These are phyloP conservation scores for Tetramorium simillimum DNA, from an alignment of 1,140 invertebrate genomes.

Conservation along the genomic window DNA sequence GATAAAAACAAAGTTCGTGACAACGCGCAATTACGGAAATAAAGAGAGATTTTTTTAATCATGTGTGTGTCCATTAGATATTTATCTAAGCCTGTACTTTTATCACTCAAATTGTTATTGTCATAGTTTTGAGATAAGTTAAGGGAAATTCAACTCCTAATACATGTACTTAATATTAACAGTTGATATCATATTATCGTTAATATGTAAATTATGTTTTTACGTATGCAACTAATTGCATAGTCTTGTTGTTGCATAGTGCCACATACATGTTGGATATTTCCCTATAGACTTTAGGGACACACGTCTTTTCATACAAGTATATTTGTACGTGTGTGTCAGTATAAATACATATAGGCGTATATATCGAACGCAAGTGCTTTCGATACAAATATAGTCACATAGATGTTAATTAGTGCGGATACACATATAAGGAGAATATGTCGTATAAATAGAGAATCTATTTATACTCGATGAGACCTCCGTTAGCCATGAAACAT, in stretches of 20 bases:
- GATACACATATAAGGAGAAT: constrained; percentile 53
- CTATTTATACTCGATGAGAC: constrained; percentile 47
- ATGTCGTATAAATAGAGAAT: constrained; percentile 42
- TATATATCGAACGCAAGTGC: constrained; percentile 9
- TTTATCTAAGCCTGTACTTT: not conserved
- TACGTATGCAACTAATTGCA: not conserved
- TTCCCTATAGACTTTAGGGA: constrained; percentile 4
- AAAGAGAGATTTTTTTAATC: not conserved
- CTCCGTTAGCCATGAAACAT: constrained; percentile 45
- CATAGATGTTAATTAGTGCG: constrained; percentile 62
- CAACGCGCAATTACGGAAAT: not conserved
- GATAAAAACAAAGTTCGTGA: constrained; percentile 33
- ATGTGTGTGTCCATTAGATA: no score
- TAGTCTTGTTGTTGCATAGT: not conserved
- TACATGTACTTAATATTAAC: not conserved
- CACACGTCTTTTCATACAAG: not conserved
- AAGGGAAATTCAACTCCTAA: not conserved
- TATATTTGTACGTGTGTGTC: not conserved
- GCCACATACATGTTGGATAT: not conserved
- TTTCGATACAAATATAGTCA: constrained; percentile 52
- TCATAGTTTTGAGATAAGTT: not conserved
- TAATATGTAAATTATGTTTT: not conserved
- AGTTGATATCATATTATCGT: not conserved
- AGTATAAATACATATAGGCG: constrained; percentile 24
- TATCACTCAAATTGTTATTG: not conserved